A percentile compares a stretch with the other conserved stretches of the same genome.
Evolutionary conservation across 2,113 vertebrate genomes (phyloP).

Genomic region (Lampris megalopsis): DNA sequence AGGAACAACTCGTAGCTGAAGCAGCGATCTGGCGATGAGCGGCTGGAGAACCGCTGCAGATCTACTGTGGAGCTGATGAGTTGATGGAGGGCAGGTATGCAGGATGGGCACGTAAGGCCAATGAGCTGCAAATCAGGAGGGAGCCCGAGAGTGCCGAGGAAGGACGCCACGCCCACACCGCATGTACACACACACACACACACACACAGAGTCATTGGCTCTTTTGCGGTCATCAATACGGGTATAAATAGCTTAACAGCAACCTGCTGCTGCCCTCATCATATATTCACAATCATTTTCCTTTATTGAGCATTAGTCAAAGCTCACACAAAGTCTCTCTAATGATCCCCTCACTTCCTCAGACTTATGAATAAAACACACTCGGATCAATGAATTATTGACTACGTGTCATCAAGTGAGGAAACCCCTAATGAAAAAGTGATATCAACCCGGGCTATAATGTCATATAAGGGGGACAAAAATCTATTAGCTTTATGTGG

Average conservation of each 20-base stretch:
- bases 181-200: too few relatives aligned
- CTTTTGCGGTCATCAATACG: conserved; percentile 40
- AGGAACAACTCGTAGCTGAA: too few relatives aligned
- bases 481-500: conserved; percentile 60
- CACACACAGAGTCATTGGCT: conserved; percentile 20
- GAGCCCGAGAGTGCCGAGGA: too few relatives aligned
- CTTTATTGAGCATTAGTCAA: conserved; percentile 62
- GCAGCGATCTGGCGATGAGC: too few relatives aligned
- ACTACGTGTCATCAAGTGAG: conserved; percentile 70
- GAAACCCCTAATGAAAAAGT: conserved; percentile 72
- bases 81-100: too few relatives aligned
- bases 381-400: conserved; percentile 76
- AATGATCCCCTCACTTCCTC: conserved; percentile 66
- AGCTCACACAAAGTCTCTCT: conserved; percentile 61
- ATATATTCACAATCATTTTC: conserved; percentile 67
- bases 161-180: too few relatives aligned
- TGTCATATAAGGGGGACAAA: conserved; percentile 45
- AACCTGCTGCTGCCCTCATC: conserved; percentile 55
- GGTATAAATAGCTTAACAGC: conserved; percentile 14
- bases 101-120: too few relatives aligned
- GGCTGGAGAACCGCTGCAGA: too few relatives aligned
- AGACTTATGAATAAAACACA: conserved; percentile 79
- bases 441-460: conserved; percentile 57
- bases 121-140: too few relatives aligned
- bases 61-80: too few relatives aligned